Percentiles rank a stretch among this genome's conserved stretches.
Conservation (phyloP, 1,140 invertebrate genomes). For the Pentalonia nigronervosa region DNA sequence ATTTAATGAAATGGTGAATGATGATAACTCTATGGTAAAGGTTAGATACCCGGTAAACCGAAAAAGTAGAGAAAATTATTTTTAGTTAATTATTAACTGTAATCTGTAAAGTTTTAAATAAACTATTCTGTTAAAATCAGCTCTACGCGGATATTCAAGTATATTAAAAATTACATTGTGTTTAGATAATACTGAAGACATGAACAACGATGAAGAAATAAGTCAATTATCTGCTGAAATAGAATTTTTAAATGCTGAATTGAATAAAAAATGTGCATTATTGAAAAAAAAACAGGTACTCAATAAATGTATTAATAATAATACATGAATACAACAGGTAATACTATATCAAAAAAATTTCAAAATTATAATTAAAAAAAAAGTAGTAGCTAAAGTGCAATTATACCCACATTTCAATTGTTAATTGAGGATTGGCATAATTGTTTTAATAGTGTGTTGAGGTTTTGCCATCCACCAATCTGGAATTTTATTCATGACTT, state of each 20-base stretch:
- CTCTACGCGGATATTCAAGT: background rate
- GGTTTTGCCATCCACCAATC: no score
- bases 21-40: background rate
- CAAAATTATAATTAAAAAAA: background rate
- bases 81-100: background rate
- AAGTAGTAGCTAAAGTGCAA: no score
- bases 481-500: no score
- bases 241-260: background rate
- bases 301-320: background rate
- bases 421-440: no score
- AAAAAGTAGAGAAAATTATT: background rate
- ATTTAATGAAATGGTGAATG: no score
- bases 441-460: no score
- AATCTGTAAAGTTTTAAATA: background rate
- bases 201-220: constrained; percentile 37
- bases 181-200: background rate
- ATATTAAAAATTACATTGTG: background rate
- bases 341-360: no score
- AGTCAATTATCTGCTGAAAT: constrained; percentile 29
- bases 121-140: background rate
- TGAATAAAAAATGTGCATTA: constrained; percentile 27
- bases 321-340: no score
- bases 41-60: background rate
- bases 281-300: constrained; percentile 41
- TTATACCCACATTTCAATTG: no score